Evolutionary conservation across 37 sponge, comb jelly and placozoan species (phyloP), one percentile per base, ranked within the genome.

Genomic region (Ephydatia muelleri): DNA sequence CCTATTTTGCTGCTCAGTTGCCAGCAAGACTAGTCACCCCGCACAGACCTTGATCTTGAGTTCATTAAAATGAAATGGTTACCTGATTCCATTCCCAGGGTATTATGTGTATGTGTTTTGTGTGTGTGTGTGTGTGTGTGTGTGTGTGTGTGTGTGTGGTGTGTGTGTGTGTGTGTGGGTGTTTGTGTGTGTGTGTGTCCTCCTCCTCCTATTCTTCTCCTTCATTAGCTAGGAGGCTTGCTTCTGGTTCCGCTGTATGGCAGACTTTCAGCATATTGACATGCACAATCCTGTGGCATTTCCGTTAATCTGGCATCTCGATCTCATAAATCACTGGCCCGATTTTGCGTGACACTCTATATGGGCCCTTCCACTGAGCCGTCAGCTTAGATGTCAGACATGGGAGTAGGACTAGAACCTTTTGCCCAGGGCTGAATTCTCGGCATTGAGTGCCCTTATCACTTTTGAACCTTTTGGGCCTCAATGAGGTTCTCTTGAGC

Each of bases 321-420:
- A 83, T 37, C 76, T 83, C 86, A 48, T 85, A 90, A 38, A 65
- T 80, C 49, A 85, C 86, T 79, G 75, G 75, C 14, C 79, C 71
- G 22, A 85, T 65, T 29, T 30, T 35, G 31, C 77, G 31, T 23
- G 68, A 22, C 6, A 90, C 49, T 27, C 25, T 32, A 35, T 90
- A 90, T 9, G 91, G 91, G 5, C 91, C 90, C 33, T 70, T 21
- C 91, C 91, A 90, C 49, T 86, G 48, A 21, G 80, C 75, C 48
- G 49, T n/a, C 2, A 91, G 49, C 67, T 81, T 81, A 47, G 80
- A n/a, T 4, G 48, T 38, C 19, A 48, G n/a, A 11, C 26, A 79
- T 26, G 92, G 92, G 16, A 88, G 82, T 48, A 91, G 49, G 29
- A 88, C 77, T 31, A 92, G 68, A 16, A 92, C 93, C 36, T 92